Percentiles rank a stretch among this genome's conserved stretches.
Evolutionary conservation across 2,113 vertebrate genomes (phyloP).

Genomic region (Parotia lawesii): DNA sequence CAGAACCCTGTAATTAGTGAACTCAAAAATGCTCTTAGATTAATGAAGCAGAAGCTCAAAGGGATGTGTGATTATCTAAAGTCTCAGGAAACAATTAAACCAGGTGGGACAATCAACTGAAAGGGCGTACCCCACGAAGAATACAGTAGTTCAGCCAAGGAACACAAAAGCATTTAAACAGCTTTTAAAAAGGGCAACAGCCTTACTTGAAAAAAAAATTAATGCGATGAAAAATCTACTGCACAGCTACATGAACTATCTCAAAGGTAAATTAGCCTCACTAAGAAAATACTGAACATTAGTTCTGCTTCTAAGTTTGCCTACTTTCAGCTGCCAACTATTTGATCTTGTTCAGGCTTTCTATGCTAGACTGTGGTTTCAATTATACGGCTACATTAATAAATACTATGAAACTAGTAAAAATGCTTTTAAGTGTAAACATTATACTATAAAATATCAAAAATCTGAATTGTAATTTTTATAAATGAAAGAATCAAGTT

Average conservation of each 20-base stretch:
- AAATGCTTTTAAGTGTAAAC: background rate
- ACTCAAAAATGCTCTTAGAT: background rate
- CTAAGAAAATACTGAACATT: background rate
- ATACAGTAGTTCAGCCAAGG: background rate
- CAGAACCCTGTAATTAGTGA: background rate
- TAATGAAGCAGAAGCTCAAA: slow-evolving; percentile 2
- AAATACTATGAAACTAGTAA: background rate
- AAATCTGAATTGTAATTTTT: background rate
- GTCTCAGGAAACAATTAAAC: background rate
- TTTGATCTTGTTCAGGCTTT: slow-evolving; percentile 7
- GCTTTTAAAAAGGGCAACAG: background rate
- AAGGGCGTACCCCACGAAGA: background rate
- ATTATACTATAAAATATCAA: background rate
- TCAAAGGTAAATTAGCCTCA: background rate
- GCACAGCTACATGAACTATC: background rate
- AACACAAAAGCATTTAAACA: background rate
- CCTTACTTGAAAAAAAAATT: background rate
- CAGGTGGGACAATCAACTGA: background rate
- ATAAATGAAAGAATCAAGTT: background rate
- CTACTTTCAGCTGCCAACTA: background rate
- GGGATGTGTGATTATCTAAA: background rate
- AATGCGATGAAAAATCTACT: background rate
- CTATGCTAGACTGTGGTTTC: background rate
- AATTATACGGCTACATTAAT: background rate
- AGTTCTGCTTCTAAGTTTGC: background rate